These are phyloP conservation scores for Ctenomys sociabilis DNA, from an alignment of 2,113 vertebrate genomes.

Conservation along the genomic window DNA sequence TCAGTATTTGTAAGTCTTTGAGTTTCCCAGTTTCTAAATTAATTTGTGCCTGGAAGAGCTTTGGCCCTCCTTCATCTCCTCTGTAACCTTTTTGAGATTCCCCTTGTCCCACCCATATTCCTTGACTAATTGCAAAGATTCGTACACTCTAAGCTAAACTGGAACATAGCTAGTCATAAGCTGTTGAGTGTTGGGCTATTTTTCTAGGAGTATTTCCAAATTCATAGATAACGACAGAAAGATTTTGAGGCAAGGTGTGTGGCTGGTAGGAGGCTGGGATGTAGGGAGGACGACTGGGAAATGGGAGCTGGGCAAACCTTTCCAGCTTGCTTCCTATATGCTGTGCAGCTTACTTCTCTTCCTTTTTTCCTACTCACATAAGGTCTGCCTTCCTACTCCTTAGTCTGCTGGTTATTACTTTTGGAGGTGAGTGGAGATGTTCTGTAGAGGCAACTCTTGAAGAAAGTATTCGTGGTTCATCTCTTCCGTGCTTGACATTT, in stretches of 20 bases:
- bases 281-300: not conserved
- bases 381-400: not conserved
- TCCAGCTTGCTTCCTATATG: not conserved
- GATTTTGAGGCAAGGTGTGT: not conserved
- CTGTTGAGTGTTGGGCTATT: not conserved
- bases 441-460: constrained; percentile 30
- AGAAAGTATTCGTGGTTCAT: constrained; percentile 31
- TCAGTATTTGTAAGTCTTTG: constrained; percentile 13
- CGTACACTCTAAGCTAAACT: not conserved
- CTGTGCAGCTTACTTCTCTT: not conserved
- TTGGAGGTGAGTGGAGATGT: not conserved
- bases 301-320: not conserved
- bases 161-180: not conserved
- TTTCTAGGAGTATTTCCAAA: not conserved
- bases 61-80: not conserved
- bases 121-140: not conserved
- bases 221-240: constrained; percentile 41
- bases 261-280: not conserved
- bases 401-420: not conserved
- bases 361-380: not conserved
- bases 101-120: not conserved
- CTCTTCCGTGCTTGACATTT: constrained; percentile 33
- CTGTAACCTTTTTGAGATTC: not conserved
- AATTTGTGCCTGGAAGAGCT: not conserved
- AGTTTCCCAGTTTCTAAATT: constrained; percentile 17